Conservation (phyloP, 2,888 invertebrate genomes). For the Polylopha cassiicola region DNA sequence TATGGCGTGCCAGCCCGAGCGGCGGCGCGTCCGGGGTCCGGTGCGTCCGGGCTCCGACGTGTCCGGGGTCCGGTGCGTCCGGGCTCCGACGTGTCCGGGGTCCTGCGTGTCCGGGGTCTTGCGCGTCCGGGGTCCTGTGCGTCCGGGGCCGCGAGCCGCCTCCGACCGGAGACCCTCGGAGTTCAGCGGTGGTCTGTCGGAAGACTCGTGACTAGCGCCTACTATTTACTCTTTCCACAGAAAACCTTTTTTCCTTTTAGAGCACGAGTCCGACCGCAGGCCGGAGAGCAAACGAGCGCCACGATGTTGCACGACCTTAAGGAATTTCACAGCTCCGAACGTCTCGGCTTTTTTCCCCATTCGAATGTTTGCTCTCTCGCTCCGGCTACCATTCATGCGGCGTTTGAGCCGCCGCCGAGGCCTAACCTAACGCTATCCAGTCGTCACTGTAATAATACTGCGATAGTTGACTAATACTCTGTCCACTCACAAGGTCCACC, state of each 20-base stretch:
- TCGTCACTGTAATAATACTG: slow-evolving; percentile 77
- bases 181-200: slow-evolving; percentile 68
- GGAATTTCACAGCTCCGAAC: slow-evolving; percentile 74
- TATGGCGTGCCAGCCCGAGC: slow-evolving; percentile 60
- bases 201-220: slow-evolving; percentile 68
- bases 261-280: slow-evolving; percentile 67
- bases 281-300: slow-evolving; percentile 71
- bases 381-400: slow-evolving; percentile 71
- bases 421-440: slow-evolving; percentile 71
- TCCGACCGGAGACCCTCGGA: slow-evolving; percentile 36
- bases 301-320: slow-evolving; percentile 71
- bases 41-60: no score
- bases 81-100: no score
- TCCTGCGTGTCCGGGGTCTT: no score
- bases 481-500: slow-evolving; percentile 73
- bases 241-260: slow-evolving; percentile 73
- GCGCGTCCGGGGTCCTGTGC: slow-evolving; percentile 9
- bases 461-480: slow-evolving; percentile 77
- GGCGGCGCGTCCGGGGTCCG: neutral
- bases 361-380: slow-evolving; percentile 72
- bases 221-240: slow-evolving; percentile 70
- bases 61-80: no score
- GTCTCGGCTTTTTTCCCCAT: slow-evolving; percentile 59
- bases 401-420: slow-evolving; percentile 65
- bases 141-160: slow-evolving; percentile 19